Evolutionary conservation across 2,797 vertebrate species (phyloP).

Genomic region (Molossus alvarezi): DNA sequence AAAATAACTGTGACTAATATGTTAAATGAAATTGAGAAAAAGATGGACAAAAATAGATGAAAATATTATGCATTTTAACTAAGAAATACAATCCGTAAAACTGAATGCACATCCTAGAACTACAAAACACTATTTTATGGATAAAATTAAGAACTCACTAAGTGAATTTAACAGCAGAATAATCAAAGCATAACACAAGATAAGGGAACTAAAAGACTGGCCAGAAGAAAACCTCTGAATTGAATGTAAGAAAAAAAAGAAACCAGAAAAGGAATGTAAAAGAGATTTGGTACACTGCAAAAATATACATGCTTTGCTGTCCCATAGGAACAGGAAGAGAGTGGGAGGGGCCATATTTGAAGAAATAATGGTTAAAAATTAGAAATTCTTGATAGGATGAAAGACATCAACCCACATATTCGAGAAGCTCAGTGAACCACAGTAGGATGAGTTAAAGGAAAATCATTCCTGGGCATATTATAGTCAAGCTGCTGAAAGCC

Average conservation of each 20-base stretch:
- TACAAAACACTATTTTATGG: background rate
- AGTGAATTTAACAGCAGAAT: background rate
- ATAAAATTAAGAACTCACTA: background rate
- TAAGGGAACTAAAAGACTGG: constrained; percentile 10
- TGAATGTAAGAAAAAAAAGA: constrained; percentile 2
- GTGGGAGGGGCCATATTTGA: background rate
- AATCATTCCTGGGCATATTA: background rate
- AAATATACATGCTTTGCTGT: background rate
- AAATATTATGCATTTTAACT: constrained; percentile 45
- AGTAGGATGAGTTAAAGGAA: constrained; percentile 11
- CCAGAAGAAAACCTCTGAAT: background rate
- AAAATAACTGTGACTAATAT: constrained; percentile 24
- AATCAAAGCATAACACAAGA: background rate
- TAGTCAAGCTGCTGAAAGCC: background rate
- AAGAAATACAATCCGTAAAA: background rate
- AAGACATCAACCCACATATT: constrained; percentile 54
- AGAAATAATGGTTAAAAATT: constrained; percentile 30
- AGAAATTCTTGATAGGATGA: constrained; percentile 26
- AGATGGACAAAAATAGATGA: background rate
- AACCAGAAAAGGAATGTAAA: background rate
- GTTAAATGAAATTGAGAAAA: constrained; percentile 8
- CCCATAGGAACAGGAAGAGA: background rate
- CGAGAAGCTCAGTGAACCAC: background rate
- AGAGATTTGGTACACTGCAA: background rate
- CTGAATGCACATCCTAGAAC: background rate